Evolutionary conservation across 2,113 vertebrate genomes (phyloP).

Genomic region (Pelvicachromis taeniatus): DNA sequence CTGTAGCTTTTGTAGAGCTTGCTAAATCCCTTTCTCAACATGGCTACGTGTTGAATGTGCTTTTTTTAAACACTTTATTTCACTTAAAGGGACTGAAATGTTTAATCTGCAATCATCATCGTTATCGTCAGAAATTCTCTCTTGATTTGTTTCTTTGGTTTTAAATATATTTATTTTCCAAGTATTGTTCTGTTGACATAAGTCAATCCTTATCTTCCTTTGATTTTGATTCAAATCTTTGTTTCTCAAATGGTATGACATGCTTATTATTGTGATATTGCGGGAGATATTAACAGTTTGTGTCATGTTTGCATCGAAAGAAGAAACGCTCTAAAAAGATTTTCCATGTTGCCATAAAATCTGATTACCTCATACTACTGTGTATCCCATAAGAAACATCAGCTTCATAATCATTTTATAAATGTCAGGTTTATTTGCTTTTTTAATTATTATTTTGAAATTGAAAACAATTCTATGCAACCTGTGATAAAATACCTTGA

Average conservation of each 20-base stretch:
- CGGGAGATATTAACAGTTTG: not conserved
- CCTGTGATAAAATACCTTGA: constrained; percentile 36
- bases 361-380: constrained; percentile 50
- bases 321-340: not conserved
- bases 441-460: constrained; percentile 25
- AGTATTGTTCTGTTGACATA: not conserved
- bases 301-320: not conserved
- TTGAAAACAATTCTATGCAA: constrained; percentile 64
- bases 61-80: not conserved
- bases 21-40: not conserved
- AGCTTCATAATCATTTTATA: constrained; percentile 3
- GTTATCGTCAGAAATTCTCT: not conserved
- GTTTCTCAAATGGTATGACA: not conserved
- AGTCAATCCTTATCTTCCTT: not conserved
- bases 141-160: not conserved
- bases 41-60: not conserved
- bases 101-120: not conserved
- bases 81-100: constrained; percentile 40
- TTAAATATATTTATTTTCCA: constrained; percentile 41
- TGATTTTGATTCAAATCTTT: not conserved
- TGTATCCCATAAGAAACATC: not conserved
- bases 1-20: not conserved
- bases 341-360: constrained; percentile 17
- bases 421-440: not conserved
- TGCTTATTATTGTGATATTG: not conserved